A percentile compares a stretch with the other conserved stretches of the same genome.
Evolutionary conservation across 2,113 vertebrate species (phyloP).

Genomic region (Pycnonotus jocosus): DNA sequence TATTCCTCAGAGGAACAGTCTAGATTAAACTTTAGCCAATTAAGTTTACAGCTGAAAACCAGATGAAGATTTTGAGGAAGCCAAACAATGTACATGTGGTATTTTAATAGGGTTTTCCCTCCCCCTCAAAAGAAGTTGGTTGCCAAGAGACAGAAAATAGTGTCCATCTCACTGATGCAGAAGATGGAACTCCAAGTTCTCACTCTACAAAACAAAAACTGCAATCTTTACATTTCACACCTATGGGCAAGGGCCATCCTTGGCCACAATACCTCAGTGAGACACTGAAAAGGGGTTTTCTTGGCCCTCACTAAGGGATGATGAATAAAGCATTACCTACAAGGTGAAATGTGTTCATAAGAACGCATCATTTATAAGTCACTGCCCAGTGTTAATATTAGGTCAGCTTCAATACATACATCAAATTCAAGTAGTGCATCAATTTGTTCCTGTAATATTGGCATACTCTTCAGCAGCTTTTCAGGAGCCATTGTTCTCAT

Average conservation of each 20-base stretch:
- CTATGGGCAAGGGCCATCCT: neutral
- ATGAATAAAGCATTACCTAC: neutral
- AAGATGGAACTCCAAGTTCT: neutral
- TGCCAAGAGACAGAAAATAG: neutral
- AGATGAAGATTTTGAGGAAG: neutral
- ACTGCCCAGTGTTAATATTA: neutral
- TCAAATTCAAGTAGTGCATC: slow-evolving; percentile 96
- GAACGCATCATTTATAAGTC: neutral
- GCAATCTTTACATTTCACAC: neutral
- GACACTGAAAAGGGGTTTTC: neutral
- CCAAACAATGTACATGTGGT: neutral
- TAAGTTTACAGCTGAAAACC: neutral
- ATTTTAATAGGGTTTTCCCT: neutral
- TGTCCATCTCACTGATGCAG: neutral
- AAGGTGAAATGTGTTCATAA: neutral
- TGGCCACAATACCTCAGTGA: neutral
- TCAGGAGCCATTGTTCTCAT: slow-evolving; percentile 97
- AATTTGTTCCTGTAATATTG: slow-evolving; percentile 92
- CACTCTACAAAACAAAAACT: neutral
- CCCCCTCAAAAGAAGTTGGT: rapidly evolving
- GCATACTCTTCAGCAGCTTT: slow-evolving; percentile 96
- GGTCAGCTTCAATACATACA: slow-evolving; percentile 73
- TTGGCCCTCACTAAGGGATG: neutral
- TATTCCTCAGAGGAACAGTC: neutral
- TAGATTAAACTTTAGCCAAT: neutral